A percentile compares a stretch with the other conserved stretches of the same genome.
Conservation (phyloP, 2,113 vertebrate species). For the Gopherus flavomarginatus region DNA sequence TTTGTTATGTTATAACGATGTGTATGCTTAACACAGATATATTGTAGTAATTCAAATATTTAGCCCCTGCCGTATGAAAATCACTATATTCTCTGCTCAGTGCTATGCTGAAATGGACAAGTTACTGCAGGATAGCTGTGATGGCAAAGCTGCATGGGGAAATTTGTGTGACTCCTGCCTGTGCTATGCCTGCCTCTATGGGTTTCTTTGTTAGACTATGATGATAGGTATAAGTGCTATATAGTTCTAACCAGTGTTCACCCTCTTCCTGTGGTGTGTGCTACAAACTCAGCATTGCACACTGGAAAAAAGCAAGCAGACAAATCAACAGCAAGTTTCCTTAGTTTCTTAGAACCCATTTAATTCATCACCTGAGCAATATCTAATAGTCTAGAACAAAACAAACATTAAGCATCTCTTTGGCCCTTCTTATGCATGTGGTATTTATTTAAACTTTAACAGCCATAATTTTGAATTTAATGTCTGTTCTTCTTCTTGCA, state of each 20-base stretch:
- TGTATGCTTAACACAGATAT: not conserved
- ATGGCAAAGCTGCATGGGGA: fast-evolving
- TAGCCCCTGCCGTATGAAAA: not conserved
- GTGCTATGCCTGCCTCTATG: not conserved
- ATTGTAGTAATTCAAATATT: not conserved
- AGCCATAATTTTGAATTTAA: not conserved
- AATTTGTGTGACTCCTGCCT: fast-evolving
- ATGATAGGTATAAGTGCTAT: not conserved
- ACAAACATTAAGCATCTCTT: not conserved
- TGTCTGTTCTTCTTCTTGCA: not conserved
- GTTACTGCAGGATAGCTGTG: not conserved
- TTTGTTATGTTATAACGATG: not conserved
- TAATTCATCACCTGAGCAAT: fast-evolving
- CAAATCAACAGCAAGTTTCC: not conserved
- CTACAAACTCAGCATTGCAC: not conserved
- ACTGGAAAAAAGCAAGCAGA: not conserved
- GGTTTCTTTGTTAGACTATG: not conserved
- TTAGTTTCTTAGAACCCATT: not conserved
- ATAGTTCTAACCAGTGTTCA: not conserved
- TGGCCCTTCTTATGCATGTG: not conserved
- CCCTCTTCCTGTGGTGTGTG: not conserved
- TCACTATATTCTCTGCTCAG: not conserved
- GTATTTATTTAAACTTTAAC: not conserved
- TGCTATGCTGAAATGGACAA: not conserved
- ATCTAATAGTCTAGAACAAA: not conserved